Percentiles rank a stretch among this genome's conserved stretches.
Evolutionary conservation across 1,140 invertebrate species (phyloP).

Genomic region (Anagrus nilaparvatae): DNA sequence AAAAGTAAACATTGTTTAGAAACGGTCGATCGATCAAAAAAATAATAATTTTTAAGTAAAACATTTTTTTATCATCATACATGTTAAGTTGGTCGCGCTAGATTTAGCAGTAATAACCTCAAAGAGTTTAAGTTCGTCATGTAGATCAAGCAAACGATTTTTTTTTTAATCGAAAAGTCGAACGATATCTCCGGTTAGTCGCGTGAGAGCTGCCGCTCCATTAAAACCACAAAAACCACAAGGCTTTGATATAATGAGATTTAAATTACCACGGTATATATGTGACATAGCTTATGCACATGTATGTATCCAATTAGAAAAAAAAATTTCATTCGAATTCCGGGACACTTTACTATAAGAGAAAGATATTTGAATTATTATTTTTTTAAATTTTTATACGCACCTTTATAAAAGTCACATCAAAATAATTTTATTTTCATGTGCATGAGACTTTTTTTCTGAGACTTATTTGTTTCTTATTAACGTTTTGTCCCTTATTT

Average conservation of each 20-base stretch:
- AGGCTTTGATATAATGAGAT: slow-evolving; percentile 35
- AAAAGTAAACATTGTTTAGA: too few species aligned
- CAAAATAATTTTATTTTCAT: too few species aligned
- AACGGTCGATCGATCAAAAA: slow-evolving; percentile 7
- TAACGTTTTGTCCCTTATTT: too few species aligned
- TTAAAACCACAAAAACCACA: slow-evolving; percentile 35
- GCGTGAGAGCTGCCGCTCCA: background rate
- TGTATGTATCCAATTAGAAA: slow-evolving; percentile 23
- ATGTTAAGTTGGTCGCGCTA: slow-evolving; percentile 14
- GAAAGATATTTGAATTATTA: too few species aligned
- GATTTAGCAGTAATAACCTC: slow-evolving; percentile 11
- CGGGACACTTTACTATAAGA: background rate
- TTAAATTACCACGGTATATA: slow-evolving; percentile 34
- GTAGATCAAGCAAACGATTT: background rate
- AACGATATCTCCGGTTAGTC: background rate
- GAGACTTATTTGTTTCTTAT: too few species aligned
- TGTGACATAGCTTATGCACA: background rate
- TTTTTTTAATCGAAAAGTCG: background rate
- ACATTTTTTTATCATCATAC: too few species aligned
- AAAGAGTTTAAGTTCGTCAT: slow-evolving; percentile 19
- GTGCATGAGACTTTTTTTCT: too few species aligned
- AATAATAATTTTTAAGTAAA: too few species aligned
- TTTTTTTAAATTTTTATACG: too few species aligned
- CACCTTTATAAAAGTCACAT: too few species aligned
- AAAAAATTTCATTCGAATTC: slow-evolving; percentile 28